phyloP scores from a whole-genome alignment of 2,113 vertebrate genomes.

The Hippolais icterina region DNA sequence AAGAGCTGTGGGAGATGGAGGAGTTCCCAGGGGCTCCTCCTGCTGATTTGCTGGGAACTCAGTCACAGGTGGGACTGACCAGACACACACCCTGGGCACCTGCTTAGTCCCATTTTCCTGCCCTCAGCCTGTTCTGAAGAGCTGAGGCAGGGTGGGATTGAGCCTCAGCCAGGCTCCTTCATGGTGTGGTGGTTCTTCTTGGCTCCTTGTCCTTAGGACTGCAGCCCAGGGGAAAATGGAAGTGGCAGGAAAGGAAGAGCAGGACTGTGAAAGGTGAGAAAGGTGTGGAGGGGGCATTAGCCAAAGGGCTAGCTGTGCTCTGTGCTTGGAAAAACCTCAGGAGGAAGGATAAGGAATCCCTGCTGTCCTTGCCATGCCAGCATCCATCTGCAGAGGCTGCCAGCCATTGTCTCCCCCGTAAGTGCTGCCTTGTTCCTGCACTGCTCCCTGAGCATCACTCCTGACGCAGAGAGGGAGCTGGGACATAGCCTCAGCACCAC shows the following conservation, averaged over 20 bases:
- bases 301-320: not conserved
- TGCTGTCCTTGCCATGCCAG: not conserved
- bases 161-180: not conserved
- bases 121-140: not conserved
- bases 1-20: not conserved
- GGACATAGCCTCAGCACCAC: rapidly evolving
- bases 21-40: not conserved
- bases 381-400: not conserved
- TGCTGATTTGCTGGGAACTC: not conserved
- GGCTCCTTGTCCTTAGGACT: not conserved
- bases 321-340: not conserved
- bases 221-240: not conserved
- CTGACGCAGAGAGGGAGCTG: not conserved
- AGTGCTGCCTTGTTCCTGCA: not conserved
- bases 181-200: not conserved
- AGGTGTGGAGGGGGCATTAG: not conserved
- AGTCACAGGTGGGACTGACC: not conserved
- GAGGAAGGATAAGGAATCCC: not conserved
- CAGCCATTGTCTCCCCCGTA: not conserved
- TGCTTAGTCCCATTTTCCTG: not conserved
- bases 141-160: not conserved
- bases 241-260: not conserved
- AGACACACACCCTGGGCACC: not conserved
- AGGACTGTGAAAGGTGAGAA: not conserved
- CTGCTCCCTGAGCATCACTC: not conserved